Evolutionary conservation across 2,888 invertebrate genomes (phyloP).

Genomic region (Drosophila niveifrons): DNA sequence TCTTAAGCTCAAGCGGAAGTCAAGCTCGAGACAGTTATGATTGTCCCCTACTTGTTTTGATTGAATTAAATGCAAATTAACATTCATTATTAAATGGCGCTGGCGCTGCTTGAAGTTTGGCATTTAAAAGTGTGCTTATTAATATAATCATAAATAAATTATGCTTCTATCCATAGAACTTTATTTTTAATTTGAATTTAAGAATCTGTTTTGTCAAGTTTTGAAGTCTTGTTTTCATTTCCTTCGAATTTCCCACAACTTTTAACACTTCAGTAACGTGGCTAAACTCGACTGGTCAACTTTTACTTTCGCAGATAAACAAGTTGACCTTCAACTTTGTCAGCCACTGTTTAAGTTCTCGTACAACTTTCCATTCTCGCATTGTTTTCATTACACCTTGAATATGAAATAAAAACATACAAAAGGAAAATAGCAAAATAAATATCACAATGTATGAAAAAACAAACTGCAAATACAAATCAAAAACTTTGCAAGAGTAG

Average conservation of each 20-base stretch:
- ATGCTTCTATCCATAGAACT: not conserved
- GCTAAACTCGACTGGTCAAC: slow-evolving; percentile 21
- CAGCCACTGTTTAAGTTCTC: slow-evolving; percentile 41
- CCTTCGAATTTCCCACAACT: slow-evolving; percentile 19
- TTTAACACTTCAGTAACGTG: slow-evolving; percentile 9
- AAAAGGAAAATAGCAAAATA: slow-evolving; percentile 2
- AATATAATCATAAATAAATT: slow-evolving; percentile 12
- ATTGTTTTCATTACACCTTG: slow-evolving; percentile 34
- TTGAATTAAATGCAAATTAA: slow-evolving; percentile 70
- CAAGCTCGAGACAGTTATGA: slow-evolving; percentile 62
- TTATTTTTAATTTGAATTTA: not conserved
- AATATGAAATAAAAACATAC: slow-evolving; percentile 31
- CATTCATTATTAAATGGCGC: slow-evolving; percentile 51
- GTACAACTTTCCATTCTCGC: slow-evolving; percentile 45
- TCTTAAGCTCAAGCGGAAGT: slow-evolving; percentile 68
- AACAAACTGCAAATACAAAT: slow-evolving; percentile 71
- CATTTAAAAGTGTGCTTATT: slow-evolving; percentile 15
- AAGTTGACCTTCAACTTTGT: slow-evolving; percentile 45
- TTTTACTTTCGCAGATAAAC: slow-evolving; percentile 33
- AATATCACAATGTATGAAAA: slow-evolving; percentile 23
- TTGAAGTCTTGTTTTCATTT: slow-evolving; percentile 16
- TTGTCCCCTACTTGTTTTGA: slow-evolving; percentile 44
- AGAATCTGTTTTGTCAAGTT: not conserved
- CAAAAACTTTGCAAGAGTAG: slow-evolving; percentile 69
- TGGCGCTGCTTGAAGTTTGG: slow-evolving; percentile 27